Conservation (phyloP, 2,888 invertebrate species). For the Melieria picta region DNA sequence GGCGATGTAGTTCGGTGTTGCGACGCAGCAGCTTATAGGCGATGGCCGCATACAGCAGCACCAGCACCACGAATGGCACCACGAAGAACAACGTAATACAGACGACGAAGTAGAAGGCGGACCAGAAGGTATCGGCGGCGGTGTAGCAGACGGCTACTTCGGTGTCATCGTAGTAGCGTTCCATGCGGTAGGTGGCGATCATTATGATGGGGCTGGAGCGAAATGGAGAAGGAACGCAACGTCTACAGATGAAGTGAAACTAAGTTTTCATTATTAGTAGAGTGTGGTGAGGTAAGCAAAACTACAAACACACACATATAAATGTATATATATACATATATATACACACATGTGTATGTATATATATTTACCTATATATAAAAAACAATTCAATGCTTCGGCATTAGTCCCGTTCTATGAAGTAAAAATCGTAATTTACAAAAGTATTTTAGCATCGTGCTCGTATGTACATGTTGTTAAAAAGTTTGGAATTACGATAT, state of each 20-base stretch:
- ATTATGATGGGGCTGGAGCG: constrained; percentile 82
- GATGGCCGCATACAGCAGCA: constrained; percentile 85
- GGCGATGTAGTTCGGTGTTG: constrained; percentile 46
- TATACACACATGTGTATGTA: neutral
- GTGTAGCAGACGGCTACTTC: constrained; percentile 81
- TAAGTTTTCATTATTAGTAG: too few relatives aligned
- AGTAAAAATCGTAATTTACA: too few relatives aligned
- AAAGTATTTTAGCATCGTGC: too few relatives aligned
- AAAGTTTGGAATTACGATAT: too few relatives aligned
- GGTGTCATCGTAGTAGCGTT: constrained; percentile 76
- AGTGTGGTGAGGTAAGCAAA: neutral
- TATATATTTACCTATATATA: neutral
- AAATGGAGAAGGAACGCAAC: neutral
- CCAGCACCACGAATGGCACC: constrained; percentile 81
- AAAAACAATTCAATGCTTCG: neutral
- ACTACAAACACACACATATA: neutral
- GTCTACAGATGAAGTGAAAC: neutral
- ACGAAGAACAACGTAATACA: constrained; percentile 87
- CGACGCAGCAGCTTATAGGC: constrained; percentile 83
- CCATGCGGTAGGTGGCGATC: constrained; percentile 80
- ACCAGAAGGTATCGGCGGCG: constrained; percentile 81
- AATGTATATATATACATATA: neutral
- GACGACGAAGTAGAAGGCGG: constrained; percentile 81
- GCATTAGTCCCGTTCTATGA: too few relatives aligned
- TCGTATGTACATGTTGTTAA: too few relatives aligned